Evolutionary conservation across 2,888 invertebrate species (phyloP).

Genomic region (Drosophila gaucha): DNA sequence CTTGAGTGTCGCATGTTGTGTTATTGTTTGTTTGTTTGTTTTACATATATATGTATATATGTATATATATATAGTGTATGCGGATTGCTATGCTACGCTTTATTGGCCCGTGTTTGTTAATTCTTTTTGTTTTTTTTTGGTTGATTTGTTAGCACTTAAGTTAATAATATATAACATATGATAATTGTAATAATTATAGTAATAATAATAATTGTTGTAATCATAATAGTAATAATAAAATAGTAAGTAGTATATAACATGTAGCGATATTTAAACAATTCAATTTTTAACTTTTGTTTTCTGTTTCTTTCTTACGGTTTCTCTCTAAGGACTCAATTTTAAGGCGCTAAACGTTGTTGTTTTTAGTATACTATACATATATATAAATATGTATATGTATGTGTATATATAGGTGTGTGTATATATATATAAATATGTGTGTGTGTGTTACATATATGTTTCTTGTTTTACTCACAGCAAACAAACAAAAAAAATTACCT

Average conservation of each 20-base stretch:
- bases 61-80: conserved; percentile 26
- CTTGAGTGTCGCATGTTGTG: conserved; percentile 64
- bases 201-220: conserved; percentile 15
- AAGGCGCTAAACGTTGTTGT: conserved; percentile 66
- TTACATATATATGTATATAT: neutral
- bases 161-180: conserved; percentile 55
- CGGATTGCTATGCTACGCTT: conserved; percentile 60
- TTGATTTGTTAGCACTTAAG: conserved; percentile 57
- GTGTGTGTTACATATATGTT: conserved; percentile 28
- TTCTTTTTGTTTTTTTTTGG: conserved; percentile 36
- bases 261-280: conserved; percentile 52
- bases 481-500: conserved; percentile 26
- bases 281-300: conserved; percentile 18
- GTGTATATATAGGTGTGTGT: conserved; percentile 25
- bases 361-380: conserved; percentile 21
- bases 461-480: conserved; percentile 34
- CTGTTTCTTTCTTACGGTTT: conserved; percentile 9
- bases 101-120: conserved; percentile 55
- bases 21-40: conserved; percentile 19
- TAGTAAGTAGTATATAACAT: conserved; percentile 47
- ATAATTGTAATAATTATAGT: conserved; percentile 44
- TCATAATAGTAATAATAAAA: conserved; percentile 36
- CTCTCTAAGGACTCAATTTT: conserved; percentile 70
- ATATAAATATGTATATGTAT: conserved; percentile 9
- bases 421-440: conserved; percentile 21